Evolutionary conservation across 2,888 invertebrate species (phyloP), one percentile per base, ranked within the genome.

Genomic region (Diaperis boleti): DNA sequence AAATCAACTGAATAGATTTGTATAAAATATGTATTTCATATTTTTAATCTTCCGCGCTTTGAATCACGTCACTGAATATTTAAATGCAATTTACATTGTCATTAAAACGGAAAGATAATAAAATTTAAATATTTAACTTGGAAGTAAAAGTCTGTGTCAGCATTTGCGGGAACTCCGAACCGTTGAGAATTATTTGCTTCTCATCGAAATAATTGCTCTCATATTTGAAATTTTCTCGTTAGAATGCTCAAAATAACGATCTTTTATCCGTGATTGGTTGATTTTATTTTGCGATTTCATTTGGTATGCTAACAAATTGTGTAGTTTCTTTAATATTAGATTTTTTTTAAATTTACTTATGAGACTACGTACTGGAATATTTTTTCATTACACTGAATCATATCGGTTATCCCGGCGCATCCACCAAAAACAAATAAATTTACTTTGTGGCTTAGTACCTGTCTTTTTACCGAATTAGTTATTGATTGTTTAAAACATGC

Each of bases 221-320:
- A 14, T 29, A 17, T 15, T 8, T 8, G 18, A 11, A 31, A 26
- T 33, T 31, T 29, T 45, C 22, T 44, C 13, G 42, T 20, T 33
- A 6, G 14, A 37, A 17, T n/a, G 45, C 11, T 17, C n/a, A 47
- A 47, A 14, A 47, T 7, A 13, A 1, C 17, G 15, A 35, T 33
- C 18, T 29, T 29, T 17, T 47, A 15, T 45, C 17, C 17, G 7
- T 47, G 49, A 49, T 49, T 49, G 39, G 52, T 41, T 29, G 41
- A 15, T 54, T 54, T 54, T 41, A 29, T 31, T 49, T 13, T 14
- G 41, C 49, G 50, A 33, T 15, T 41, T 59, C 59, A 60, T 60
- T 60, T 52, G 44, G 10, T 35, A 8, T n/a, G 44, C 35, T 60
- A 50, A 60, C 42, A 44, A 52, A 52, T 52, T 52, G 60, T 52